phyloP scores from a whole-genome alignment of 2,888 invertebrate genomes.

The Drosophila mayaguana region DNA sequence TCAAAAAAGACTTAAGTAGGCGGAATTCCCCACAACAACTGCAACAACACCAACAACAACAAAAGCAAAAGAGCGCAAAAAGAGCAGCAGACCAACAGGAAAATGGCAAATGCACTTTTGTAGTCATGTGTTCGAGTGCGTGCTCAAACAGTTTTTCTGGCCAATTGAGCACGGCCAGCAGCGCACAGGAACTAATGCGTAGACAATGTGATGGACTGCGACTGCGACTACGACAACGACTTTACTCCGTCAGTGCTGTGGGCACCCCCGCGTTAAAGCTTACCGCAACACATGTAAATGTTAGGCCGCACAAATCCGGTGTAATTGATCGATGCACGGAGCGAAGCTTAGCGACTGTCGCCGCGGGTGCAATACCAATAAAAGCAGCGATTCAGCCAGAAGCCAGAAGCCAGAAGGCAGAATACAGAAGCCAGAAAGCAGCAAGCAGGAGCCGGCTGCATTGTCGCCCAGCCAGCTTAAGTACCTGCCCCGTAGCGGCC shows the following conservation, averaged over 20 bases:
- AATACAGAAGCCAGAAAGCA: background rate
- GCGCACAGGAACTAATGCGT: slow-evolving; percentile 41
- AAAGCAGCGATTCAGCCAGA: slow-evolving; percentile 35
- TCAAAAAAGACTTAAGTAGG: slow-evolving; percentile 79
- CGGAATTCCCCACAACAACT: slow-evolving; percentile 74
- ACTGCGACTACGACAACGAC: slow-evolving; percentile 1
- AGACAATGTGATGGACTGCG: slow-evolving; percentile 22
- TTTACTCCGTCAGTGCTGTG: slow-evolving; percentile 3
- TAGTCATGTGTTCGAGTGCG: slow-evolving; percentile 71
- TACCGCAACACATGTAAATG: slow-evolving; percentile 77
- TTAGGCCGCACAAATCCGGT: slow-evolving; percentile 65
- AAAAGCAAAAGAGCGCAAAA: slow-evolving; percentile 36
- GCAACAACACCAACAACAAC: slow-evolving; percentile 13
- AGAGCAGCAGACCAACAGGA: slow-evolving; percentile 40
- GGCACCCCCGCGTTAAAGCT: slow-evolving; percentile 63
- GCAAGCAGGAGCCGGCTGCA: slow-evolving; percentile 33
- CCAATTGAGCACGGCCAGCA: slow-evolving; percentile 65
- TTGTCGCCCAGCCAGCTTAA: slow-evolving; percentile 65
- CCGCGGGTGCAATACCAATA: slow-evolving; percentile 77
- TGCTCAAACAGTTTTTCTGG: slow-evolving; percentile 75
- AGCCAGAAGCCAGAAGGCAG: slow-evolving; percentile 14
- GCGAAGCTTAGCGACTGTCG: slow-evolving; percentile 75
- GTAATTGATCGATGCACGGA: slow-evolving; percentile 78
- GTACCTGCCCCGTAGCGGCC: slow-evolving; percentile 67
- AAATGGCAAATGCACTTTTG: slow-evolving; percentile 64